Percentiles rank a stretch among this genome's conserved stretches.
Evolutionary conservation across 2,888 invertebrate genomes (phyloP).

Genomic region (Anarsia innoxiella): DNA sequence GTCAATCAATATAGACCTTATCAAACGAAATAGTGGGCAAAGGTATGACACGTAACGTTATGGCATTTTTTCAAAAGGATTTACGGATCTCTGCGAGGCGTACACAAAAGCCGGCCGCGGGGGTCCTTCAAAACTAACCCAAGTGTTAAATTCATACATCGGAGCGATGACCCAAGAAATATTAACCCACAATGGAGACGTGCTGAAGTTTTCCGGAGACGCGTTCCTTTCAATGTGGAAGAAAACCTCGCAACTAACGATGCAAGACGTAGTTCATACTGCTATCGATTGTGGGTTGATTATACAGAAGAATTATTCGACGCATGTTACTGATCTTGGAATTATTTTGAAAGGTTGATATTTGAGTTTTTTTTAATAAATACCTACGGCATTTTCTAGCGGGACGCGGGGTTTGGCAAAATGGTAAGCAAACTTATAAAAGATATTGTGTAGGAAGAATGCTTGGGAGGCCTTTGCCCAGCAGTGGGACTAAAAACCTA

Average conservation of each 20-base stretch:
- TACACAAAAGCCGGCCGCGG: conserved; percentile 79
- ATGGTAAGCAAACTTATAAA: no score
- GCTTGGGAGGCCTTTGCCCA: no score
- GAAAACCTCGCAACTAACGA: conserved; percentile 59
- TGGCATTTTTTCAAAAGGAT: conserved; percentile 69
- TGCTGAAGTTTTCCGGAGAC: conserved; percentile 80
- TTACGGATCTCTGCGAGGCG: conserved; percentile 78
- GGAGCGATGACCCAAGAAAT: conserved; percentile 83
- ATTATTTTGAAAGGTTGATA: conserved; percentile 76
- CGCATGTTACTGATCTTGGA: conserved; percentile 76
- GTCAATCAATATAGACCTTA: no score
- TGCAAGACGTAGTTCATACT: conserved; percentile 77
- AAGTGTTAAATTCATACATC: conserved; percentile 81
- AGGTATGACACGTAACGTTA: no score
- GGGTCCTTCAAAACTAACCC: conserved; percentile 81
- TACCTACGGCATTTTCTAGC: no score
- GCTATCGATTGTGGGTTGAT: conserved; percentile 80
- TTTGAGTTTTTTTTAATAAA: no score
- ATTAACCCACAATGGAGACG: conserved; percentile 78
- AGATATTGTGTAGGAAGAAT: no score
- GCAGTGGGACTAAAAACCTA: no score
- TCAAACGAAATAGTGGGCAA: no score
- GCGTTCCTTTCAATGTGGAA: conserved; percentile 82
- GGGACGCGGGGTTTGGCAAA: no score
- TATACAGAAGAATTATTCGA: conserved; percentile 80